Evolutionary conservation across 2,113 vertebrate genomes (phyloP), one percentile per base, ranked within the genome.

Genomic region (Ovibos moschatus): DNA sequence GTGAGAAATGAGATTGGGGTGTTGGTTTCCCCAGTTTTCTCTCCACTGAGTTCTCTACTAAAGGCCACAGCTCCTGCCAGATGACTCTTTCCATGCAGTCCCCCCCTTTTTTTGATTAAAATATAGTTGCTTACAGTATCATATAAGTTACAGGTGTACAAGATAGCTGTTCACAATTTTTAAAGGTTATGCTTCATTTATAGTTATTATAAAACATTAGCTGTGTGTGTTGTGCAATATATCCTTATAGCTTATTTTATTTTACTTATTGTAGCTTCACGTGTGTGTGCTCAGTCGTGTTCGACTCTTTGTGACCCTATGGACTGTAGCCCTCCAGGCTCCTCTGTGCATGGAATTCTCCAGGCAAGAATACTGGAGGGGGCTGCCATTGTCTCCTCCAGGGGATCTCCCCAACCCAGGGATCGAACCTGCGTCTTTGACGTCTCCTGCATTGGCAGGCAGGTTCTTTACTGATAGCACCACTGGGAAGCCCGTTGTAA

Each of bases 241-340:
- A 83, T 55, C n/a, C 51, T 83, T 36, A 53, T 3, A 55, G 33
- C 12, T 83, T 36, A 27, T 55, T 83, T 83, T 76, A 76, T 76
- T 43, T 27, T 43, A 40, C 71, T 43, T 14, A 76, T 14, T 43
- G 12, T 76, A 7, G 36, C 71, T 43, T 76, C 23, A 43, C 0
- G 36, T 27, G 2, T 43, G 71, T 43, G 23, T 43, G 36, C 23
- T 76, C 71, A 27, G 23, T 27, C 1, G 12, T 76, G 71, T 76
- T 3, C 0, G 2, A 76, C 71, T 76, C 71, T 76, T 76, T 76
- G 71, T 0, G 1, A 14, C 11, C 6, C 6, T 5, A 14, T 14
- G 12, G 23, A 25, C 71, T 43, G 12, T 76, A 76, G 23, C 36
- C 71, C 36, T 2, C 23, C 23, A 27, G 71, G 57, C 57, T 58